Evolutionary conservation across 1,140 invertebrate species (phyloP).

Genomic region (Reticulitermes speratus): DNA sequence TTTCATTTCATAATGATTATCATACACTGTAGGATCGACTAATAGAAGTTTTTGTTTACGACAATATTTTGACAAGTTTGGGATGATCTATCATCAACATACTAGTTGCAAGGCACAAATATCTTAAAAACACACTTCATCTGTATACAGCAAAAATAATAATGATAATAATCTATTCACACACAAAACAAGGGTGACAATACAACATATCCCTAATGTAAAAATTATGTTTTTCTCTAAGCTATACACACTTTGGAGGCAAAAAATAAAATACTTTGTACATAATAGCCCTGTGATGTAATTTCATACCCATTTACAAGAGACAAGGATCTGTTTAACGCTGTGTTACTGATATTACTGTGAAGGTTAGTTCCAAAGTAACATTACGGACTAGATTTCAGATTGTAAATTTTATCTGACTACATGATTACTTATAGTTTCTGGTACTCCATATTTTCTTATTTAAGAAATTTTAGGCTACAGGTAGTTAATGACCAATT

Average conservation of each 20-base stretch:
- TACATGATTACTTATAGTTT: too few relatives aligned
- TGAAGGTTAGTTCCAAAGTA: too few relatives aligned
- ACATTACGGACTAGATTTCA: too few relatives aligned
- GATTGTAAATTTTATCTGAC: too few relatives aligned
- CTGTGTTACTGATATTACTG: too few relatives aligned
- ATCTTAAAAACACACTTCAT: background rate
- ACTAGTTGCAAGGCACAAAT: background rate
- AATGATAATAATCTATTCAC: background rate
- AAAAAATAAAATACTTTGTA: slow-evolving; percentile 15
- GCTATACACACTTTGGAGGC: background rate
- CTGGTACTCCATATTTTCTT: too few relatives aligned
- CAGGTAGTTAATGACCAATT: too few relatives aligned
- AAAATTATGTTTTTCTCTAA: background rate
- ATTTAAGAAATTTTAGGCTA: too few relatives aligned
- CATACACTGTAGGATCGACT: background rate
- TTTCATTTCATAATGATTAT: slow-evolving; percentile 18
- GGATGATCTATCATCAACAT: background rate
- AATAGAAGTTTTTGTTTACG: background rate
- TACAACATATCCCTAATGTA: background rate
- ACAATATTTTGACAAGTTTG: background rate
- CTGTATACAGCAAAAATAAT: slow-evolving; percentile 10
- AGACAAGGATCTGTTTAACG: too few relatives aligned
- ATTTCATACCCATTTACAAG: background rate
- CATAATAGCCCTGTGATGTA: background rate
- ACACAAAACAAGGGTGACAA: background rate